Evolutionary conservation across 2,888 invertebrate species (phyloP).

Genomic region (Hypomecis punctinalis): DNA sequence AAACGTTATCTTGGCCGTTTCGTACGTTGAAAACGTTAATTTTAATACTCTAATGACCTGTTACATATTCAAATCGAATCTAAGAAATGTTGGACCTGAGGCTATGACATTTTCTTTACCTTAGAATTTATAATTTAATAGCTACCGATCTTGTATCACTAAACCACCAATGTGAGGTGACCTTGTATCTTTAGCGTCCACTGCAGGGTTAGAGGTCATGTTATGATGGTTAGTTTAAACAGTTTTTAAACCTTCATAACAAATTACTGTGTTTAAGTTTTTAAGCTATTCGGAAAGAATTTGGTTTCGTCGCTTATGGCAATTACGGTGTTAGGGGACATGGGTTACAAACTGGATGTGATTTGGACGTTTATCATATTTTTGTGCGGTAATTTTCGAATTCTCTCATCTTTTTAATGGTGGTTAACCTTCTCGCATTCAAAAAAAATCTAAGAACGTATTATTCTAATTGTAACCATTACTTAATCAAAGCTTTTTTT

Average conservation of each 20-base stretch:
- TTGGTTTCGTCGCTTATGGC: slow-evolving; percentile 48
- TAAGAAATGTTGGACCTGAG: slow-evolving; percentile 54
- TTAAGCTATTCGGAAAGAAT: slow-evolving; percentile 69
- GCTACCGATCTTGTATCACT: slow-evolving; percentile 55
- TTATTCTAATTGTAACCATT: not conserved
- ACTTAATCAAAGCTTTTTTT: too few relatives aligned
- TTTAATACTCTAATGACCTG: slow-evolving; percentile 55
- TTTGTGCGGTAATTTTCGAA: slow-evolving; percentile 3
- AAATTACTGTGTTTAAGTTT: slow-evolving; percentile 68
- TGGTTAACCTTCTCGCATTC: too few relatives aligned
- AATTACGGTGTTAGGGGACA: slow-evolving; percentile 55
- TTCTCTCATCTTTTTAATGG: not conserved
- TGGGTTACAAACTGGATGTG: slow-evolving; percentile 27
- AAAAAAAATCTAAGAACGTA: too few relatives aligned
- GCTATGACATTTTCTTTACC: slow-evolving; percentile 73
- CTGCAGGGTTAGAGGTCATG: not conserved
- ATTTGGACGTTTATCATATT: slow-evolving; percentile 16
- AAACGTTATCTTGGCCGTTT: slow-evolving; percentile 27
- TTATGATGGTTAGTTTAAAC: slow-evolving; percentile 36
- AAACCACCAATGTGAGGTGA: slow-evolving; percentile 32
- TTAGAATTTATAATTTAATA: slow-evolving; percentile 57
- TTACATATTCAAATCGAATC: slow-evolving; percentile 65
- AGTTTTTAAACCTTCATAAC: slow-evolving; percentile 52
- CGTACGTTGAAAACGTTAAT: slow-evolving; percentile 38
- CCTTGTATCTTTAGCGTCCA: not conserved